Evolutionary conservation across 2,113 vertebrate species (phyloP), one percentile per base, ranked within the genome.

Genomic region (Coptodon rendalli): DNA sequence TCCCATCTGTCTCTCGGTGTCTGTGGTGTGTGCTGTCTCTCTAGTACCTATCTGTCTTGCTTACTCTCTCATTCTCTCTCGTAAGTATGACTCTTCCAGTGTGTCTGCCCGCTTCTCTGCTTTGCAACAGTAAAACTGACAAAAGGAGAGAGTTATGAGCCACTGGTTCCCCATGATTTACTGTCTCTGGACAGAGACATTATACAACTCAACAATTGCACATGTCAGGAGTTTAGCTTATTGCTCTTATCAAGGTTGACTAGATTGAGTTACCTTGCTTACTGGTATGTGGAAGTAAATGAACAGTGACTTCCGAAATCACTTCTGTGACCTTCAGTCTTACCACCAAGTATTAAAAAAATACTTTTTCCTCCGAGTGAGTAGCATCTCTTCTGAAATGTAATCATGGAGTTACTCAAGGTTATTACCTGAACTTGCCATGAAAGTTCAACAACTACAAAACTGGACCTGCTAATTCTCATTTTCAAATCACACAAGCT

Each of bases 61-160:
- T 86, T 88, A 84, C 88, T 79, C 68, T 87, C 87, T 80, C 45
- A 34, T 73, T 79, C 71, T 80, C 43, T 61, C 86, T 76, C 87
- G 86, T 73, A 89, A 91, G 92, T 76, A 92, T 38, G 76, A 76
- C 68, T 87, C 50, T 82, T 82, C 88, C 73, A 54, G 76, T 38
- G 61, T 71, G 80, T 84, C 87, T 68, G 83, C 56, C 31, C 53
- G 84, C 80, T 83, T 89, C 84, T 86, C 79, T 13, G 8, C 83
- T 90, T 79, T 86, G 80, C 2, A 8, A 76, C 76, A 76, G 73
- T 88, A 63, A 85, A 91, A 86, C 87, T 87, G 84, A 92, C 90
- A 87, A 29, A 66, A 53, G 13, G 9, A 45, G 38, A 85, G 90
- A 92, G 59, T 89, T 89, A 92, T 82, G 78, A 87, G 56, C 31